Percentiles rank a stretch among this genome's conserved stretches.
These are phyloP conservation scores for Coryphaenoides rupestris DNA, from an alignment of 2,113 vertebrate species.

Conservation along the genomic window DNA sequence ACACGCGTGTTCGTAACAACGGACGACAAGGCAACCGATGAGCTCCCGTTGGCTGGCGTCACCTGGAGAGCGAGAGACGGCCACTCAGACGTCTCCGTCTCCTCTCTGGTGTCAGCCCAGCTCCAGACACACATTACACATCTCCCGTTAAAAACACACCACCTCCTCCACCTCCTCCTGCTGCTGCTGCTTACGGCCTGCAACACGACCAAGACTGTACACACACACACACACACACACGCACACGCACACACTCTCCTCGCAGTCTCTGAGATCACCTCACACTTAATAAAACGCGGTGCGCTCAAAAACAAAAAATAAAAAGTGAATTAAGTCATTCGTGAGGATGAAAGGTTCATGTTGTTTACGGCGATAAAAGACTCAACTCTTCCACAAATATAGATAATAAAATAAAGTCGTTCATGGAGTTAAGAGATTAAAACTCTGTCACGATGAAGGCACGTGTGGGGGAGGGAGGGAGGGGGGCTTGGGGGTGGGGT, in stretches of 20 bases:
- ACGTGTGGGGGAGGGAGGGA: slow-evolving; percentile 58
- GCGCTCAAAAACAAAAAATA: slow-evolving; percentile 25
- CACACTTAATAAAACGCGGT: slow-evolving; percentile 37
- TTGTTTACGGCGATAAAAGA: slow-evolving; percentile 22
- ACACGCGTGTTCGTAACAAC: too few species aligned
- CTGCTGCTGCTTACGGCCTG: background rate
- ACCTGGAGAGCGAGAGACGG: too few species aligned
- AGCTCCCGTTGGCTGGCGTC: too few species aligned
- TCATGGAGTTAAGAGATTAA: slow-evolving; percentile 22
- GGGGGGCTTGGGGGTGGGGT: slow-evolving; percentile 25
- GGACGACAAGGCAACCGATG: too few species aligned
- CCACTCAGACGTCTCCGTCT: too few species aligned
- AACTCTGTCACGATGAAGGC: slow-evolving; percentile 62
- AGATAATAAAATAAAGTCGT: slow-evolving; percentile 48
- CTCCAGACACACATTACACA: too few species aligned
- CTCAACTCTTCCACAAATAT: slow-evolving; percentile 20
- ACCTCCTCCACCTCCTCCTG: too few species aligned
- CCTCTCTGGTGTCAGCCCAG: too few species aligned
- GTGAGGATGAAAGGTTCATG: slow-evolving; percentile 10
- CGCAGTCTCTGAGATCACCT: slow-evolving; percentile 73
- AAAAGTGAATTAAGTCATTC: background rate
- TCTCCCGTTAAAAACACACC: background rate
- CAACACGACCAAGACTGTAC: too few species aligned
- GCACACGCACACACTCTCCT: slow-evolving; percentile 26
- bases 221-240: background rate